These are phyloP conservation scores for Gadus macrocephalus DNA, from an alignment of 2,113 vertebrate genomes.

Conservation along the genomic window DNA sequence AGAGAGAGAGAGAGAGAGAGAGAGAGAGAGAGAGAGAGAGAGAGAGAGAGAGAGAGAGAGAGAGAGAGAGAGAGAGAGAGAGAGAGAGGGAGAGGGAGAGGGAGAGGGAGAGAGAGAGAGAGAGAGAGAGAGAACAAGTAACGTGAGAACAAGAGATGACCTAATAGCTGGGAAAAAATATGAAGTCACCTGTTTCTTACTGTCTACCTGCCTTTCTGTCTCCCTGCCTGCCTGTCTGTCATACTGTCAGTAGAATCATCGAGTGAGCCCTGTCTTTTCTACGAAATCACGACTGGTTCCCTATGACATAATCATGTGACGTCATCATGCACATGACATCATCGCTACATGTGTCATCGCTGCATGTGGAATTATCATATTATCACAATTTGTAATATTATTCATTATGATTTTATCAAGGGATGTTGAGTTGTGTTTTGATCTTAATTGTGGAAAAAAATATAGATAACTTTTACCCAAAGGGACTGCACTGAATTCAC, in stretches of 20 bases:
- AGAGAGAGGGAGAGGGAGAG: background rate
- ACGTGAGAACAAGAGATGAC: background rate
- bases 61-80: background rate
- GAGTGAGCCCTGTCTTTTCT: background rate
- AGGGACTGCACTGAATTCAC: too few relatives aligned
- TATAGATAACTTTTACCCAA: too few relatives aligned
- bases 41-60: too few relatives aligned
- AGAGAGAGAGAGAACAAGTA: background rate
- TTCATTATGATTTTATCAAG: background rate
- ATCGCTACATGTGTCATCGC: too few relatives aligned
- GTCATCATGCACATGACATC: too few relatives aligned
- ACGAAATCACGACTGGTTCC: constrained; percentile 58
- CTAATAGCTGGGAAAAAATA: background rate
- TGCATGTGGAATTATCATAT: background rate
- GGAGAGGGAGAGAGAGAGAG: background rate
- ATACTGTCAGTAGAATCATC: background rate
- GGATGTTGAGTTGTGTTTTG: too few relatives aligned
- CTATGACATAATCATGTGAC: constrained; percentile 41
- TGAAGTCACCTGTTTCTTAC: background rate
- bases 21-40: too few relatives aligned
- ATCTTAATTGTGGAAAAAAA: too few relatives aligned
- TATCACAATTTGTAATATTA: background rate
- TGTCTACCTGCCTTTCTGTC: background rate
- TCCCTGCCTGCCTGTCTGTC: background rate
- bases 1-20: too few relatives aligned